phyloP scores from a whole-genome alignment of 1,140 invertebrate species.

The Drosophila insularis region DNA sequence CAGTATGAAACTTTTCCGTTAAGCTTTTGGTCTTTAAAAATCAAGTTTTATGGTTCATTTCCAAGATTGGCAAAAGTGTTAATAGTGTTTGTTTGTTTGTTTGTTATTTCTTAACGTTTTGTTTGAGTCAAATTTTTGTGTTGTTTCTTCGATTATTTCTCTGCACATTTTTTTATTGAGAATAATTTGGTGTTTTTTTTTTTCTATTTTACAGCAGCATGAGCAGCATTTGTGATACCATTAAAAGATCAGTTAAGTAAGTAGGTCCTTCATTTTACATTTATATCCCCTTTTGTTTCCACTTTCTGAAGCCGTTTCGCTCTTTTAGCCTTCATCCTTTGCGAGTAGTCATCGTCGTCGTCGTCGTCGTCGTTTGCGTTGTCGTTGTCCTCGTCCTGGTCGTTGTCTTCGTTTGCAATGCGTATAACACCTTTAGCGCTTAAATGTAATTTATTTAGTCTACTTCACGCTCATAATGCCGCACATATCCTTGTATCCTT shows the following conservation, averaged over 20 bases:
- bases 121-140: not conserved
- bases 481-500: constrained; percentile 38
- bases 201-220: not conserved
- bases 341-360: not conserved
- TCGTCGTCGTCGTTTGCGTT: not conserved
- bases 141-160: not conserved
- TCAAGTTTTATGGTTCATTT: constrained; percentile 37
- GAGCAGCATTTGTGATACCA: not conserved
- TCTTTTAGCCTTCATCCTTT: constrained; percentile 8
- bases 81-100: not conserved
- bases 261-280: constrained; percentile 7
- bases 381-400: not conserved
- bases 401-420: constrained; percentile 39
- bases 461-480: constrained; percentile 77
- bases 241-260: constrained; percentile 10
- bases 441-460: constrained; percentile 80
- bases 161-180: not conserved
- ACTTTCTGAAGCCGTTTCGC: not conserved
- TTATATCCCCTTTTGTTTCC: not conserved
- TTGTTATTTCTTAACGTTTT: not conserved
- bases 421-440: constrained; percentile 66
- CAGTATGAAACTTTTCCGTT: constrained; percentile 1
- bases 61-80: not conserved
- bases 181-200: not conserved
- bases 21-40: constrained; percentile 24